phyloP scores from a whole-genome alignment of 2,888 invertebrate genomes.

The Diloba caeruleocephala region DNA sequence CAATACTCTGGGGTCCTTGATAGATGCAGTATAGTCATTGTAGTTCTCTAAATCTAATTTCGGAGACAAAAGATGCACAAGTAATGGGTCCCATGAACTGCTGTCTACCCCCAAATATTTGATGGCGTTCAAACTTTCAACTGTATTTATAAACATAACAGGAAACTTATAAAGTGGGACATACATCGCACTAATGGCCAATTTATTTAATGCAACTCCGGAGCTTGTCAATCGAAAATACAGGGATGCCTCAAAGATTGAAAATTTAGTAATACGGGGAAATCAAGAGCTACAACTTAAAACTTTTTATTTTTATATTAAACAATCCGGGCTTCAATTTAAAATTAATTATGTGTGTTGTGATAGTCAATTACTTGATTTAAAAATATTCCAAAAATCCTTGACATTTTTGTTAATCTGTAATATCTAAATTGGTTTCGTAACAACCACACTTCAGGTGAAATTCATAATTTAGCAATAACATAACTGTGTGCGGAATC shows the following conservation, averaged over 20 bases:
- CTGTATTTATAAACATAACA: constrained; percentile 35
- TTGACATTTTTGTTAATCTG: no score
- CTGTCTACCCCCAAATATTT: no score
- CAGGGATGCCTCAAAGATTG: constrained; percentile 44
- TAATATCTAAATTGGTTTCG: no score
- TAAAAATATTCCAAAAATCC: no score
- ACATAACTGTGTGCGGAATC: no score
- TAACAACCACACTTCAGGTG: no score
- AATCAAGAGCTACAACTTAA: constrained; percentile 31
- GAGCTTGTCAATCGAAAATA: constrained; percentile 37
- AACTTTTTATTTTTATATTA: constrained; percentile 13
- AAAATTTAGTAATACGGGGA: constrained; percentile 45
- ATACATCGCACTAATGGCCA: constrained; percentile 52
- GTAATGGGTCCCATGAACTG: no score
- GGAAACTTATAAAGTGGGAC: constrained; percentile 49
- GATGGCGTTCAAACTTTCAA: constrained; percentile 46
- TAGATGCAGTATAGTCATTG: background rate
- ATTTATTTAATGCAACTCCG: constrained; percentile 54
- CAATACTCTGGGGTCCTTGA: background rate
- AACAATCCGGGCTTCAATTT: background rate
- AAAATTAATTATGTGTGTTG: no score
- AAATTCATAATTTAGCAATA: no score
- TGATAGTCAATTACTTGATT: no score
- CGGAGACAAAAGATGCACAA: background rate
- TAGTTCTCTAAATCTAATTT: background rate